phyloP scores from a whole-genome alignment of 2,113 vertebrate genomes.

The Puffinus mauretanicus region DNA sequence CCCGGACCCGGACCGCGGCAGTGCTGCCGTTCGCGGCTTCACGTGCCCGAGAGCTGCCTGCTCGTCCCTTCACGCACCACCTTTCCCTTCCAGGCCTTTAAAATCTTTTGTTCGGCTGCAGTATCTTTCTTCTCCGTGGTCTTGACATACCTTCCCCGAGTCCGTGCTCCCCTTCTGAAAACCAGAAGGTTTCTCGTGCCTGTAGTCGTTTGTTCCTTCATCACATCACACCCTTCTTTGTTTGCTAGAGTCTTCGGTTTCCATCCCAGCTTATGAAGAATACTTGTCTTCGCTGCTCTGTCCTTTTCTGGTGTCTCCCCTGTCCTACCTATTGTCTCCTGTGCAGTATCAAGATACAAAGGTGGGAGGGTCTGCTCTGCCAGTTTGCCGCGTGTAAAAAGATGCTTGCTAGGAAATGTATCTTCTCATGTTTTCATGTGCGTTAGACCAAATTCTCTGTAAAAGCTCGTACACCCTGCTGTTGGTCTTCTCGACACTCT shows the following conservation, averaged over 20 bases:
- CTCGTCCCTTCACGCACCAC: neutral
- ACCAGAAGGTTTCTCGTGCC: neutral
- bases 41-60: neutral
- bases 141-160: neutral
- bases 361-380: constrained; percentile 58
- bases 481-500: neutral
- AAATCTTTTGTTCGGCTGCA: constrained; percentile 8
- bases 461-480: neutral
- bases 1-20: neutral
- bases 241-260: neutral
- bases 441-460: neutral
- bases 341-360: constrained; percentile 15
- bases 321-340: constrained; percentile 54
- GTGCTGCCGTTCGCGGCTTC: neutral
- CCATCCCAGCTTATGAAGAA: neutral
- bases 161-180: neutral
- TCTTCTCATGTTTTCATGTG: neutral
- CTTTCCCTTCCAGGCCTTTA: neutral
- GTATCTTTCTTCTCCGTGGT: neutral
- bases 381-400: neutral
- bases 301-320: neutral
- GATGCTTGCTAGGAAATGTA: neutral
- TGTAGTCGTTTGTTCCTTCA: neutral
- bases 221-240: constrained; percentile 52
- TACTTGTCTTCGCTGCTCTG: neutral